Base-by-base conservation (phyloP, 1,140 invertebrate genomes). In the Saccostrea echinata region DNA sequence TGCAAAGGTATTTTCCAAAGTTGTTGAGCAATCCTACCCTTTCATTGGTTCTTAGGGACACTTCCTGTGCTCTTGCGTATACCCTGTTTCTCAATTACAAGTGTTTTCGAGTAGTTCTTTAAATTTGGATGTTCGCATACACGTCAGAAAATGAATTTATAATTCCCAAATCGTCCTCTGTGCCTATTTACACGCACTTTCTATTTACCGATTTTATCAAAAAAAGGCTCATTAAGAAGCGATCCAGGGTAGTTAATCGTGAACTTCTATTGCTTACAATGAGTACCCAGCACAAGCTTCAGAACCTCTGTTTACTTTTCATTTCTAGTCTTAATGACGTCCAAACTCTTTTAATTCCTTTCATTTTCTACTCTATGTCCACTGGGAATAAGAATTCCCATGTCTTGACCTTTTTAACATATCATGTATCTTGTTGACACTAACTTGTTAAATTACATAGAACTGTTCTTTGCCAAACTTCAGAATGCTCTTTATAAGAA, bases 321-420 rank as follows among this genome's bases (percentile, higher is more conserved):
- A 76, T 76, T 76, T 76, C 68, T 30, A 30, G 68, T 76, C 30
- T 27, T 76, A 76, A 76, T 76, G 68, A 76, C 68, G 68, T 76
- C 68, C 68, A 76, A 33, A 76, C 30, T 76, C 68, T 33, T 76
- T 76, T 76, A 16, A 76, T 30, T 11, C 68, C 68, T 76, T 76
- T 76, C 27, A 76, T 35, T 76, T 33, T 12, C 24, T 30, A 27
- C 16, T 24, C 11, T 33, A 12, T 33, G 68, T 27, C 68, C 55
- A 61, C 55, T 61, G 55, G 55, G 18, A 61, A n/a, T 21, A 6
- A 61, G 55, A 76, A 16, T 30, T 76, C 68, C 13, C 68, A 76
- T 35, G 30, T 33, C 68, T 76, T 76, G 68, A 27, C 9, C 12
- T 16, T 33, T 35, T 4, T 76, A 30, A 76, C 24, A 33, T 76